Evolutionary conservation across 2,888 invertebrate genomes (phyloP).

Genomic region (Miltochrista miniata): DNA sequence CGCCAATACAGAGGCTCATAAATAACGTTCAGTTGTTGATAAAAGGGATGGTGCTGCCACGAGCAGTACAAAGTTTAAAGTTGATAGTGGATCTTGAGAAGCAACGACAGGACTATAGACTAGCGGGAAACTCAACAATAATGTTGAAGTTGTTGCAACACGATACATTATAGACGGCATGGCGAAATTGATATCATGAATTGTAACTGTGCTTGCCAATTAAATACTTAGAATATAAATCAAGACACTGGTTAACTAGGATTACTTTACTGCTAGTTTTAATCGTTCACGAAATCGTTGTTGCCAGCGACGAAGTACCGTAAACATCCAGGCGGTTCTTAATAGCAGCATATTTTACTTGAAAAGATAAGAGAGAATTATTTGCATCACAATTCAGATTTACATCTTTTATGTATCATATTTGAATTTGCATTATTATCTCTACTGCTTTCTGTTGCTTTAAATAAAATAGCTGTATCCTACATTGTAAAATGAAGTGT

Average conservation of each 20-base stretch:
- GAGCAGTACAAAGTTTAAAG: constrained; percentile 71
- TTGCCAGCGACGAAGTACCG: constrained; percentile 15
- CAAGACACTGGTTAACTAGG: constrained; percentile 24
- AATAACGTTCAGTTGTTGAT: constrained; percentile 63
- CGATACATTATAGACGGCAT: constrained; percentile 29
- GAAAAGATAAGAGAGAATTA: neutral
- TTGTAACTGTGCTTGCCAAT: constrained; percentile 47
- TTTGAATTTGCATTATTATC: neutral
- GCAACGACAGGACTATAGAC: constrained; percentile 55
- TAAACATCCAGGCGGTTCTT: constrained; percentile 4
- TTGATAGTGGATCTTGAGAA: constrained; percentile 73
- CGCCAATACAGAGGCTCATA: constrained; percentile 53
- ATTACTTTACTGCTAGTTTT: constrained; percentile 24
- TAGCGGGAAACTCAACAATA: constrained; percentile 52
- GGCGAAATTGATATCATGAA: constrained; percentile 41
- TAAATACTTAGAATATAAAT: constrained; percentile 38
- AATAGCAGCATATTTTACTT: constrained; percentile 3
- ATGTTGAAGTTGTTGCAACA: constrained; percentile 33
- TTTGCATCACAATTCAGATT: neutral
- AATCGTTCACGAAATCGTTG: constrained; percentile 38
- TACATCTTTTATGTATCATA: no score
- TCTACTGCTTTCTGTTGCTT: neutral
- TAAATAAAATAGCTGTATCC: neutral
- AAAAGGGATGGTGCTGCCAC: constrained; percentile 59
- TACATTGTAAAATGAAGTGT: no score